Conservation (phyloP, 2,797 vertebrate species). For the Gouania willdenowi region DNA sequence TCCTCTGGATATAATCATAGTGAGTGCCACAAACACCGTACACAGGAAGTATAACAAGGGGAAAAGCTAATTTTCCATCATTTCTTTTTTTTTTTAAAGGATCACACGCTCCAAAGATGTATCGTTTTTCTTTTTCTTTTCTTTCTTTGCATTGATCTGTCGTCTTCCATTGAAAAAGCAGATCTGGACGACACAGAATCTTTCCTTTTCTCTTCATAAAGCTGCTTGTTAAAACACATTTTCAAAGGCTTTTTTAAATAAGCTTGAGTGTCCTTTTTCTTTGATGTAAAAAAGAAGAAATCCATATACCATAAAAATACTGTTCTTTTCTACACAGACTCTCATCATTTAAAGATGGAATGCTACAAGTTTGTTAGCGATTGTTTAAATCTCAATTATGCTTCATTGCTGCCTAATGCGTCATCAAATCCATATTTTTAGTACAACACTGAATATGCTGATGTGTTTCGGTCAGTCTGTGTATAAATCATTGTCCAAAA, state of each 20-base stretch:
- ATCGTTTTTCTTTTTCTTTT: slow-evolving; percentile 5
- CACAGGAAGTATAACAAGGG: slow-evolving; percentile 12
- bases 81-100: slow-evolving; percentile 18
- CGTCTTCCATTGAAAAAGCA: neutral
- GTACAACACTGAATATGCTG: slow-evolving; percentile 14
- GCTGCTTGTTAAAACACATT: neutral
- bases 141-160: slow-evolving; percentile 6
- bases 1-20: slow-evolving; percentile 25
- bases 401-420: slow-evolving; percentile 19
- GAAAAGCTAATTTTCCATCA: slow-evolving; percentile 14
- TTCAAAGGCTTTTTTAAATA: no score
- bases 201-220: neutral
- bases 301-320: neutral
- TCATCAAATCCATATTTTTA: slow-evolving; percentile 35
- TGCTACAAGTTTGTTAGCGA: slow-evolving; percentile 47
- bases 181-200: neutral
- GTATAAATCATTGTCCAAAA: no score
- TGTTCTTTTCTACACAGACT: slow-evolving; percentile 9
- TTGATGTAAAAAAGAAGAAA: neutral
- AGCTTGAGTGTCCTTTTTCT: no score
- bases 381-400: slow-evolving; percentile 35
- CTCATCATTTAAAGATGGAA: slow-evolving; percentile 28
- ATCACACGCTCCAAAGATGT: slow-evolving; percentile 37
- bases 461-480: no score
- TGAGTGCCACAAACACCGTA: slow-evolving; percentile 2